Evolutionary conservation across 2,113 vertebrate species (phyloP).

Genomic region (Motacilla tschutschensis): DNA sequence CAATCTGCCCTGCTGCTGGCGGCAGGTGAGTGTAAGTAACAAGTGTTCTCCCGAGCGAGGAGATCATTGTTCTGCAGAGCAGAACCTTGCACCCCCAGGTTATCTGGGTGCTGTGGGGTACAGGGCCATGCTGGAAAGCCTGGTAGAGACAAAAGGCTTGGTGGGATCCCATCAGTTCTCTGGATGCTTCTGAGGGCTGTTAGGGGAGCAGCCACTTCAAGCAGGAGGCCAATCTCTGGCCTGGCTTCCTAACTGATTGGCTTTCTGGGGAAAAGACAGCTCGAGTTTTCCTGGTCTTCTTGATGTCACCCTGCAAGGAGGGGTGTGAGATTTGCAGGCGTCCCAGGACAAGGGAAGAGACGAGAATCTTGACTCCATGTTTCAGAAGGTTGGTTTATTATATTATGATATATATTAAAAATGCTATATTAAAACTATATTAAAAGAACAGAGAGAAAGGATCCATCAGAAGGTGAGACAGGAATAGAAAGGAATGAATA

Average conservation of each 20-base stretch:
- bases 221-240: neutral
- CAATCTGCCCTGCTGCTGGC: neutral
- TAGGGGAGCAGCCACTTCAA: neutral
- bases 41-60: neutral
- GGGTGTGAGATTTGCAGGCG: no score
- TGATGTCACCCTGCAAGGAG: neutral
- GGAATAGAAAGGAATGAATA: no score
- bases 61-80: fast-evolving
- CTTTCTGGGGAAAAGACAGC: neutral
- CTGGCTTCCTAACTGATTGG: neutral
- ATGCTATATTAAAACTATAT: no score
- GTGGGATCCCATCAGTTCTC: neutral
- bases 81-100: neutral
- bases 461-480: no score
- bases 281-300: neutral
- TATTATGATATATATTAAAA: no score
- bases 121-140: neutral
- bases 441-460: no score
- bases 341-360: no score
- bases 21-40: neutral
- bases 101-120: neutral
- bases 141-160: neutral
- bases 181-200: fast-evolving
- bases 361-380: no score
- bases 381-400: no score